A percentile compares a stretch with the other conserved stretches of the same genome.
These are phyloP conservation scores for Cyrtodaria siliqua DNA, from an alignment of 2,888 invertebrate genomes.

Conservation along the genomic window DNA sequence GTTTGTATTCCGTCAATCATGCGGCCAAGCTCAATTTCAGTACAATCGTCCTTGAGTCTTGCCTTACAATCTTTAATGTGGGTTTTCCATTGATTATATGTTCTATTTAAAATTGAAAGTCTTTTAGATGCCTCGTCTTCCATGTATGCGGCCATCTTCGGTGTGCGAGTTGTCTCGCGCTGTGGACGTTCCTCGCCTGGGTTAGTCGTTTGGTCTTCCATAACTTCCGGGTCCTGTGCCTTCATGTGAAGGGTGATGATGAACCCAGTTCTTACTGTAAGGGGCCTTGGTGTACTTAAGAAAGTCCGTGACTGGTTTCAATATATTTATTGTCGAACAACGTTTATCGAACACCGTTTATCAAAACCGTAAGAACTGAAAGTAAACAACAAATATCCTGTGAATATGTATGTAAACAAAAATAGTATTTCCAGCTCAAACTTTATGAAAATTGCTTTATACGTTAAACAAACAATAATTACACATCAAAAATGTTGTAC, in stretches of 20 bases:
- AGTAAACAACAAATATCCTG: not conserved
- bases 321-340: too few species aligned
- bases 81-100: slow-evolving; percentile 1
- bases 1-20: not conserved
- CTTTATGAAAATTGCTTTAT: not conserved
- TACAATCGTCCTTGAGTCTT: not conserved
- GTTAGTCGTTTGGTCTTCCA: too few species aligned
- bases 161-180: not conserved
- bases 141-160: not conserved
- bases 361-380: not conserved
- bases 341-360: too few species aligned
- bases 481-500: not conserved
- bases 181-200: not conserved
- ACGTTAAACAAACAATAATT: not conserved
- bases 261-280: slow-evolving; percentile 6
- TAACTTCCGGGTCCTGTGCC: not conserved
- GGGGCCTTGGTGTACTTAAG: not conserved
- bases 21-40: not conserved
- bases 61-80: not conserved
- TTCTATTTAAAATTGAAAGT: not conserved
- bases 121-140: not conserved
- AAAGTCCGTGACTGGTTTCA: not conserved
- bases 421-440: not conserved
- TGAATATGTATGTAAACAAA: not conserved
- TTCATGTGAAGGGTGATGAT: not conserved